Conservation (phyloP, 2,888 invertebrate species). For the Heliconius hortense region DNA sequence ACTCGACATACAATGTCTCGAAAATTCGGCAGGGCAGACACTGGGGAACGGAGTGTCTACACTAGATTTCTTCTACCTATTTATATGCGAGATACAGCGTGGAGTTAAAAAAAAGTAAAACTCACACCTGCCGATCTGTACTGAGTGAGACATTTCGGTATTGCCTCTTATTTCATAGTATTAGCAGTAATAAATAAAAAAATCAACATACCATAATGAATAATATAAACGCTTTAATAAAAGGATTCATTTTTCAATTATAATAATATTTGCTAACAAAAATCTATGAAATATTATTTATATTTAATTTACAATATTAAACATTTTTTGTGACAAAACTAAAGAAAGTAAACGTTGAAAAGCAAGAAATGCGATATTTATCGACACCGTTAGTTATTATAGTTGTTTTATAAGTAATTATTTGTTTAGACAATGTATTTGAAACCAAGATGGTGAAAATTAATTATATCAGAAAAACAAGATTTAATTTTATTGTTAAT, state of each 20-base stretch:
- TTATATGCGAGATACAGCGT: no score
- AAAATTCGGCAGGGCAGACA: no score
- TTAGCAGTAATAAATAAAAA: not conserved
- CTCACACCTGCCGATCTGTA: no score
- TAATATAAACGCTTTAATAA: not conserved
- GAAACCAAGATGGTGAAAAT: not conserved
- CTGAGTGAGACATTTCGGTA: no score
- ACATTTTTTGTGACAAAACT: constrained; percentile 2
- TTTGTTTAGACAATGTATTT: not conserved
- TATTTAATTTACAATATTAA: not conserved
- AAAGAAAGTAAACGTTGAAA: not conserved
- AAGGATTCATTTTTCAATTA: not conserved
- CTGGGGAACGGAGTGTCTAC: no score
- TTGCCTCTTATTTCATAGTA: not conserved
- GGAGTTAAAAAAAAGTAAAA: no score
- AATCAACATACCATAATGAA: not conserved
- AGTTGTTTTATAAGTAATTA: not conserved
- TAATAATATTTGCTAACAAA: not conserved
- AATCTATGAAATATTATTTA: not conserved
- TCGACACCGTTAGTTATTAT: not conserved
- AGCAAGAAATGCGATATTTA: not conserved
- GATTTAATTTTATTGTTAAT: constrained; percentile 21
- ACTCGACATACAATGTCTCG: no score
- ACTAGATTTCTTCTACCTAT: no score
- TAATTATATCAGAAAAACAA: not conserved